Percentiles rank a stretch among this genome's conserved stretches.
Conservation (phyloP, 2,888 invertebrate genomes). For the Unio pictorum region DNA sequence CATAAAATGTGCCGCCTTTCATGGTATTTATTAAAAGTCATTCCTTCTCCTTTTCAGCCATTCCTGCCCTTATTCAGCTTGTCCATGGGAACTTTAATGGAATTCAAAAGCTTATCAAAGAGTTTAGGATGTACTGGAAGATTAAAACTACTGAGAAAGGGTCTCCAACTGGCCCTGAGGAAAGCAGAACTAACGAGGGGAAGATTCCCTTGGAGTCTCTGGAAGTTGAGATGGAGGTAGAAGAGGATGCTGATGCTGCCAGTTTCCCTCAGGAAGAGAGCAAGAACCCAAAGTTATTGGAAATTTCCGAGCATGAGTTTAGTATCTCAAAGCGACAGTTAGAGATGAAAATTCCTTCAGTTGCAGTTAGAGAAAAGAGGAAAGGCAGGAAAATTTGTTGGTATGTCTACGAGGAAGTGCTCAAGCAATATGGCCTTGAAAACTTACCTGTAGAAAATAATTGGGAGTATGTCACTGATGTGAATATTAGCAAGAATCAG, state of each 20-base stretch:
- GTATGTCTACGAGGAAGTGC: conserved; percentile 77
- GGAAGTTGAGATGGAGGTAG: conserved; percentile 25
- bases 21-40: no score
- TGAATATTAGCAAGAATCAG: conserved; percentile 15
- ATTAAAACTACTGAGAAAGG: conserved; percentile 63
- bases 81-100: conserved; percentile 80
- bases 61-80: conserved; percentile 78
- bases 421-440: conserved; percentile 75
- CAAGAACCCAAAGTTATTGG: conserved; percentile 2
- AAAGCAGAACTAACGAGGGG: conserved; percentile 1
- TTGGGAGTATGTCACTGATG: conserved; percentile 74
- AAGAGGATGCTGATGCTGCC: conserved; percentile 15
- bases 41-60: conserved; percentile 70
- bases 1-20: no score
- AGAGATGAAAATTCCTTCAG: conserved; percentile 74
- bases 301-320: conserved; percentile 30
- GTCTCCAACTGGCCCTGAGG: conserved; percentile 4
- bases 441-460: conserved; percentile 75
- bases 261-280: conserved; percentile 3
- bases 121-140: conserved; percentile 78
- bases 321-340: conserved; percentile 66
- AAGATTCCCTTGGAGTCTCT: neutral
- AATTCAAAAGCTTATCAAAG: conserved; percentile 76
- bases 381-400: conserved; percentile 78
- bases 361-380: conserved; percentile 77